Evolutionary conservation across 92 coral and sea anemone genomes (phyloP).

Genomic region (Phenganax stokvisi): DNA sequence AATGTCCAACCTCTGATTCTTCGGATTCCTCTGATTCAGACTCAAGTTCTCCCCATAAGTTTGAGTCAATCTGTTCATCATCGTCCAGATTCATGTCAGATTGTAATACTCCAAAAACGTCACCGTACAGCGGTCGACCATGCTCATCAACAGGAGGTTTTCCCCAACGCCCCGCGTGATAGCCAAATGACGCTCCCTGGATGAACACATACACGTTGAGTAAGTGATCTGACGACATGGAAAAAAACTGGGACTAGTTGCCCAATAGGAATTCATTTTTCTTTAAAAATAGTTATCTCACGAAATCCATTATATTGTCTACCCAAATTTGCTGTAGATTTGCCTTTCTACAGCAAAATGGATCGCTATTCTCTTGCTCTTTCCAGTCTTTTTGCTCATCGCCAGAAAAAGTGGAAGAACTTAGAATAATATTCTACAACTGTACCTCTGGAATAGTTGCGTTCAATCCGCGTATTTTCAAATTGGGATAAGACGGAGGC

Average conservation of each 20-base stretch:
- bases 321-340: too few species aligned
- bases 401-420: too few species aligned
- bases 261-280: too few species aligned
- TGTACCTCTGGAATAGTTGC: conserved; percentile 54
- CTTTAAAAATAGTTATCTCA: too few species aligned
- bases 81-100: conserved; percentile 65
- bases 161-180: conserved; percentile 99
- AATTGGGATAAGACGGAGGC: conserved; percentile 92
- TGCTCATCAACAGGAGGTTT: conserved; percentile 99
- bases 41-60: conserved; percentile 96
- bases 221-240: background rate
- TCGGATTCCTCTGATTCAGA: conserved; percentile 90
- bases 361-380: too few species aligned
- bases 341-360: too few species aligned
- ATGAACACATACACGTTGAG: background rate
- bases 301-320: too few species aligned
- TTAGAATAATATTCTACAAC: too few species aligned
- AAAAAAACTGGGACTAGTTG: background rate
- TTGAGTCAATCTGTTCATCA: conserved; percentile 76
- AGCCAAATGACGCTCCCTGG: conserved; percentile 96
- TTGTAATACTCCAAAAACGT: conserved; percentile 82
- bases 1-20: conserved; percentile 69
- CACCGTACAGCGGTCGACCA: conserved; percentile 93
- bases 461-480: conserved; percentile 88
- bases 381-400: too few species aligned